phyloP scores from a whole-genome alignment of 2,113 vertebrate species.

The Pelodiscus sinensis region DNA sequence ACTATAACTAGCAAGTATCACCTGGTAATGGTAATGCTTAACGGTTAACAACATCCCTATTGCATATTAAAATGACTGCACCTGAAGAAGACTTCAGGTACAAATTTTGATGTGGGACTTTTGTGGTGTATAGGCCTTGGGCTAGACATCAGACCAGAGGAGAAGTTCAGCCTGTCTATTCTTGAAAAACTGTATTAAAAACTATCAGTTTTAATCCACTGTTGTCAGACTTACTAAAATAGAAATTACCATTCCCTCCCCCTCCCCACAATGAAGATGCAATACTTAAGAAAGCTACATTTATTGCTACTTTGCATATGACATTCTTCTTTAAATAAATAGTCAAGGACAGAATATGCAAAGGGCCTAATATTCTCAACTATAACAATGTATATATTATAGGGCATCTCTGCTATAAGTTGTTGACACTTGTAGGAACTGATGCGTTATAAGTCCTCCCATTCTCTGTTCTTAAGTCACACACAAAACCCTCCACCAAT shows the following conservation, averaged over 20 bases:
- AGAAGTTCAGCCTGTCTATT: background rate
- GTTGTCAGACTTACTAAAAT: background rate
- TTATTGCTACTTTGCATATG: background rate
- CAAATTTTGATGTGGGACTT: background rate
- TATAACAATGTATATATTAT: background rate
- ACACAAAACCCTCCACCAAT: no score
- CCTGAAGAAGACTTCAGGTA: background rate
- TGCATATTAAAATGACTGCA: background rate
- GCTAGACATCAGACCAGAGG: rapidly evolving
- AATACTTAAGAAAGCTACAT: background rate
- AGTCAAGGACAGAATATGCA: background rate
- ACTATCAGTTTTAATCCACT: background rate
- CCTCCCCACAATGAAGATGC: background rate
- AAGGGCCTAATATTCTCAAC: background rate
- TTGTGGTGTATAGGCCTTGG: background rate
- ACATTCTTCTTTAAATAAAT: background rate
- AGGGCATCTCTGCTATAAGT: no score
- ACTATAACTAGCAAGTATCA: no score
- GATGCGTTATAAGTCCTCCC: no score
- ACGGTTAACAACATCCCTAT: no score
- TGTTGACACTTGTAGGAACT: no score
- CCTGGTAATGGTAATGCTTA: no score
- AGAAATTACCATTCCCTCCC: background rate
- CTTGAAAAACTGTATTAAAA: background rate
- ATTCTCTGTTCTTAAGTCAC: no score